These are phyloP conservation scores for Sturnus vulgaris DNA, from an alignment of 2,113 vertebrate species.

Conservation along the genomic window DNA sequence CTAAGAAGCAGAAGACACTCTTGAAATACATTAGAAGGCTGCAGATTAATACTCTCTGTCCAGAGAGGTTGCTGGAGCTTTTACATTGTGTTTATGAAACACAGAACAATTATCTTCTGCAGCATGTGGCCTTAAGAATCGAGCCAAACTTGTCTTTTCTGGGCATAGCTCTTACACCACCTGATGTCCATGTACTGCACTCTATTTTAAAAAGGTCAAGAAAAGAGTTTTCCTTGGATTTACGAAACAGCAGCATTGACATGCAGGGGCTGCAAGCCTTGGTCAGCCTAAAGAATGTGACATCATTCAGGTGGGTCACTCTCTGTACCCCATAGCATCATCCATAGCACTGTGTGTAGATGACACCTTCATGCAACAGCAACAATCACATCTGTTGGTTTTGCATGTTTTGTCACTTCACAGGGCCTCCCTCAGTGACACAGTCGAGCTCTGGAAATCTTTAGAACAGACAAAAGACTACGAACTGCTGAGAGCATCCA, in stretches of 20 bases:
- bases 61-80: slow-evolving; percentile 79
- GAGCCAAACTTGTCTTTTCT: slow-evolving; percentile 77
- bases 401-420: background rate
- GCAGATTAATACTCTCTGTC: slow-evolving; percentile 58
- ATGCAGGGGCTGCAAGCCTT: slow-evolving; percentile 78
- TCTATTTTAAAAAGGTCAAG: slow-evolving; percentile 69
- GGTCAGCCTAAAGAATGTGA: slow-evolving; percentile 75
- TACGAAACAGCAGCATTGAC: slow-evolving; percentile 79
- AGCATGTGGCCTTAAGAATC: slow-evolving; percentile 73
- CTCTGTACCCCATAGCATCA: background rate
- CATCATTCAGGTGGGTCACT: slow-evolving; percentile 80
- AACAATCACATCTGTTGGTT: background rate
- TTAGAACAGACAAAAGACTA: slow-evolving; percentile 71
- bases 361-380: background rate
- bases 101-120: slow-evolving; percentile 50
- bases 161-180: slow-evolving; percentile 74
- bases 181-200: slow-evolving; percentile 76
- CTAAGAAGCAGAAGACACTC: slow-evolving; percentile 75
- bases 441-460: slow-evolving; percentile 82
- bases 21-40: slow-evolving; percentile 74
- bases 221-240: slow-evolving; percentile 78
- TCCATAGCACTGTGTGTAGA: background rate
- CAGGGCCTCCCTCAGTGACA: slow-evolving; percentile 85
- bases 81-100: slow-evolving; percentile 84
- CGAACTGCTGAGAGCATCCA: slow-evolving; percentile 62